Conservation (phyloP, 1,140 invertebrate species). For the Tetraneura akinire region DNA sequence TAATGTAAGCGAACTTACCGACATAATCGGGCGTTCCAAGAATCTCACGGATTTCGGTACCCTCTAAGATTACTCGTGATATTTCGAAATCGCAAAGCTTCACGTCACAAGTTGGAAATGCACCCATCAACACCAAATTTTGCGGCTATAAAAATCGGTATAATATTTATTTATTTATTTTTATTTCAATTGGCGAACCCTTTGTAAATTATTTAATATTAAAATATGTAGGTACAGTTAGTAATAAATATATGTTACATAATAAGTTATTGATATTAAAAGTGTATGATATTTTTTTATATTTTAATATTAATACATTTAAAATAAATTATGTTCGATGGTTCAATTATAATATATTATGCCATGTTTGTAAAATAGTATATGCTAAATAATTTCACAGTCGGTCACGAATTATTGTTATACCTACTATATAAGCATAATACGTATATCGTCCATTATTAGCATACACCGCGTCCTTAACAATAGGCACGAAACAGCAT, state of each 20-base stretch:
- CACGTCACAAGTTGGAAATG: constrained; percentile 70
- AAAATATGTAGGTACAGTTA: too few species aligned
- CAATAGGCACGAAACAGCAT: constrained; percentile 20
- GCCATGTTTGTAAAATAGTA: not conserved
- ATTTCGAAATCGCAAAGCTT: constrained; percentile 80
- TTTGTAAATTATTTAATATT: too few species aligned
- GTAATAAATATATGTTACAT: too few species aligned
- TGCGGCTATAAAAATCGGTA: constrained; percentile 65
- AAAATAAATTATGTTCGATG: too few species aligned
- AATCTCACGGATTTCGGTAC: constrained; percentile 72
- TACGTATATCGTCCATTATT: not conserved
- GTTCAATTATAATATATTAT: not conserved
- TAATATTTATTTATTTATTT: too few species aligned
- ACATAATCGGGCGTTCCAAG: constrained; percentile 81
- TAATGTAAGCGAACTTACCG: constrained; percentile 62
- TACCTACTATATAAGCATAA: not conserved
- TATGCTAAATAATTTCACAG: not conserved
- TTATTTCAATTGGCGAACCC: too few species aligned
- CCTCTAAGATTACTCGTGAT: constrained; percentile 68
- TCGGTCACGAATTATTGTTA: constrained; percentile 22
- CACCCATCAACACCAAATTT: constrained; percentile 73
- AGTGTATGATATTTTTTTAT: too few species aligned
- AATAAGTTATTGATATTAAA: too few species aligned
- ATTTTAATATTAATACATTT: too few species aligned
- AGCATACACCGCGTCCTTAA: not conserved